Evolutionary conservation across 2,113 vertebrate species (phyloP).

Genomic region (Recurvirostra avosetta): DNA sequence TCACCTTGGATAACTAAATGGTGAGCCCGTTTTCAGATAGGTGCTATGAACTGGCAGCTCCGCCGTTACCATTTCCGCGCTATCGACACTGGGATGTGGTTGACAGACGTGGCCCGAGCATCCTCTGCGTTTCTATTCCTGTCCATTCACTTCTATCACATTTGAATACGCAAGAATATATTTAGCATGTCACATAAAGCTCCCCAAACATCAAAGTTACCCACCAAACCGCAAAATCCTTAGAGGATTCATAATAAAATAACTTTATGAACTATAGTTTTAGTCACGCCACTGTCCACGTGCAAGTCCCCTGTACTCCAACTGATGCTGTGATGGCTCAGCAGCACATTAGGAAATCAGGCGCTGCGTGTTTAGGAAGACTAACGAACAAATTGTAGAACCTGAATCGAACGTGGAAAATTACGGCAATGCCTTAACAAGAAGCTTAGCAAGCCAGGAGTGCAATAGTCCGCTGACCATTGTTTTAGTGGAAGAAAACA

Average conservation of each 20-base stretch:
- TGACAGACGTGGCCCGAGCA: background rate
- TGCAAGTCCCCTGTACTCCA: no score
- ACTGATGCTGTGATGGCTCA: no score
- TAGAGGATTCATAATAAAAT: background rate
- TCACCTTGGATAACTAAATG: background rate
- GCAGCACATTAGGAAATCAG: no score
- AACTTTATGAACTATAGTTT: background rate
- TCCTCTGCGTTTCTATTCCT: background rate
- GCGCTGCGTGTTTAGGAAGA: background rate
- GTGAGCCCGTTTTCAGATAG: background rate
- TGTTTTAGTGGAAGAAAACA: background rate
- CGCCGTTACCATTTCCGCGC: rapidly evolving
- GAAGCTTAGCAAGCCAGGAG: background rate
- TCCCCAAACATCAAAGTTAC: background rate
- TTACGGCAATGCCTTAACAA: background rate
- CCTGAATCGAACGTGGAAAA: background rate
- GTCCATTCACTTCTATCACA: background rate
- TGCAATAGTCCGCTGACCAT: background rate
- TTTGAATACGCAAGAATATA: background rate
- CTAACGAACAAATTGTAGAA: background rate
- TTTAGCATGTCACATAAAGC: background rate
- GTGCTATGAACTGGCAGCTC: background rate
- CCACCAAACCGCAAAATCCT: background rate
- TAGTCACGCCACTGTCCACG: no score
- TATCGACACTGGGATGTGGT: background rate